Percentiles rank a stretch among this genome's conserved stretches.
Evolutionary conservation across 2,888 invertebrate genomes (phyloP).

Genomic region (Eremobia ochroleuca): DNA sequence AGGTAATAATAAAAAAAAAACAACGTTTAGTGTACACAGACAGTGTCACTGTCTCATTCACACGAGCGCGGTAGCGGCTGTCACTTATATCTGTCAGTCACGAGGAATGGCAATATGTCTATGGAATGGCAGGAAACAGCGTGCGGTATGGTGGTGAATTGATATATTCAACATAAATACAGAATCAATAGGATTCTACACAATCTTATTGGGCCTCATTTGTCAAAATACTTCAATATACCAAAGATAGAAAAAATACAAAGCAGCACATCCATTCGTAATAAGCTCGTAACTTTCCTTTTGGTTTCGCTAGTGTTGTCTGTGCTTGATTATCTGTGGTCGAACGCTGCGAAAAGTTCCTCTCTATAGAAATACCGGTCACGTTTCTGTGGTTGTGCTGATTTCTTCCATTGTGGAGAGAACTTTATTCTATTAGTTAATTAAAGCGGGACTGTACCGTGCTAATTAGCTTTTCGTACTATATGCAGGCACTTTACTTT

Average conservation of each 20-base stretch:
- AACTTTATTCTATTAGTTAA: conserved; percentile 58
- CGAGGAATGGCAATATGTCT: too few relatives aligned
- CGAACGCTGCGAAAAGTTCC: conserved; percentile 27
- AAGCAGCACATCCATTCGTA: conserved; percentile 27
- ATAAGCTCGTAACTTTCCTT: conserved; percentile 41
- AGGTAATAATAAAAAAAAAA: too few relatives aligned
- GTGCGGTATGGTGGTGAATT: too few relatives aligned
- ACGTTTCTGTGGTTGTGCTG: conserved; percentile 47
- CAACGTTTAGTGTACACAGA: too few relatives aligned
- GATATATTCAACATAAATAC: too few relatives aligned
- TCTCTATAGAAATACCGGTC: conserved; percentile 30
- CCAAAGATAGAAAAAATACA: not conserved
- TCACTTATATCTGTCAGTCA: too few relatives aligned
- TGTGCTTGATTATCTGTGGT: conserved; percentile 50
- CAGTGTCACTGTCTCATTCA: too few relatives aligned
- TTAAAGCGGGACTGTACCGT: conserved; percentile 31
- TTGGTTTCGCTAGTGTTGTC: conserved; percentile 13
- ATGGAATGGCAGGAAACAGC: too few relatives aligned
- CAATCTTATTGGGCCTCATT: not conserved
- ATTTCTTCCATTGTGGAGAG: conserved; percentile 49
- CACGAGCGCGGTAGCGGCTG: too few relatives aligned
- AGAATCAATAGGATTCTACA: too few relatives aligned
- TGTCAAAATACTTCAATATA: not conserved
- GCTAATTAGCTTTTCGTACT: conserved; percentile 38
- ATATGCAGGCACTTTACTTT: too few relatives aligned